Conservation (phyloP, 2,797 vertebrate genomes). For the Calcarius lapponicus region DNA sequence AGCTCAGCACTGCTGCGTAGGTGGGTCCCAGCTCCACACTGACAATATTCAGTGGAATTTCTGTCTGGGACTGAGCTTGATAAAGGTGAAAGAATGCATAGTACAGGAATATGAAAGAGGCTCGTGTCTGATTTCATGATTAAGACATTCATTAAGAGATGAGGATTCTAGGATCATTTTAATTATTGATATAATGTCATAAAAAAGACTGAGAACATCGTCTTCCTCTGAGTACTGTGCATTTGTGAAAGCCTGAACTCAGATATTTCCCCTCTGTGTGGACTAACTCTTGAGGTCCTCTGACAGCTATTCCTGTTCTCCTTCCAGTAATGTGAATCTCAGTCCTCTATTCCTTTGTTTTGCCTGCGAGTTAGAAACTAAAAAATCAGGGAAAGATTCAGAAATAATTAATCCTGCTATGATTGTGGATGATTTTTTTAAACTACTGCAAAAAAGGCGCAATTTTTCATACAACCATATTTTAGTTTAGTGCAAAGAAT, state of each 20-base stretch:
- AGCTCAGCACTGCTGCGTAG: neutral
- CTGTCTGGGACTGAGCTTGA: neutral
- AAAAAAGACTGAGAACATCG: neutral
- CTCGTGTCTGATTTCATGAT: fast-evolving
- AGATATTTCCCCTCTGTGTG: neutral
- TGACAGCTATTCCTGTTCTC: neutral
- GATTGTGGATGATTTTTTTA: neutral
- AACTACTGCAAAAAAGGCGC: neutral
- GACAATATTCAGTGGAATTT: neutral
- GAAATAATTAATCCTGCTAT: neutral
- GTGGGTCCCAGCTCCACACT: neutral
- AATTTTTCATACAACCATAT: neutral
- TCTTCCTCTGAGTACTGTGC: neutral
- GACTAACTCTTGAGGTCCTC: neutral
- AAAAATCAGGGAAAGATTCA: neutral
- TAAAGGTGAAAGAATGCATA: neutral
- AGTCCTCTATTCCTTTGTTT: neutral
- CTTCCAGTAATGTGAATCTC: neutral
- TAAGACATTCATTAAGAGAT: neutral
- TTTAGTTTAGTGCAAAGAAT: neutral
- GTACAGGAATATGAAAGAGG: neutral
- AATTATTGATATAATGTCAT: neutral
- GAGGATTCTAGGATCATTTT: neutral
- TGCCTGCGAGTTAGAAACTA: neutral
- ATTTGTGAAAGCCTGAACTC: neutral